Evolutionary conservation across 2,888 invertebrate genomes (phyloP), one percentile per base, ranked within the genome.

Genomic region (Caenorhabditis sp.): DNA sequence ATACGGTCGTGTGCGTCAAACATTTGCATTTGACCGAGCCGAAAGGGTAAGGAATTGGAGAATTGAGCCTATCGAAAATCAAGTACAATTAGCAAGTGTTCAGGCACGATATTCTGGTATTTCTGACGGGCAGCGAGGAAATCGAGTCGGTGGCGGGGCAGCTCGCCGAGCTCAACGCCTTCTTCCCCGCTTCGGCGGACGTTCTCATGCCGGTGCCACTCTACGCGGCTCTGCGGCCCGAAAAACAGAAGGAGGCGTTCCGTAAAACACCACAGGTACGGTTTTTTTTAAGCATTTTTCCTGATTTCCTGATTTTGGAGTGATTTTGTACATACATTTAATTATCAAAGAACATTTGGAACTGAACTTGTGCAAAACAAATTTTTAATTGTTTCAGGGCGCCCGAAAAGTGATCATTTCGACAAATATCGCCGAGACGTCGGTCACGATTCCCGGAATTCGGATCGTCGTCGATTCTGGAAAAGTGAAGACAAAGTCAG

Each of bases 391-490:
- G 2, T 24, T 53, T 24, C 39, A 68, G 66, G 82, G 79, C 9
- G 46, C 63, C 11, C 68, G 80, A 32, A 97, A 97, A 90, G 93
- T 97, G 32, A 93, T 99, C 0, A 91, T 98, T 9, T 94, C 97
- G 0, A 98, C 97, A 0, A 98, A 99, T 89, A 94, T 99, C 62
- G 97, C 98, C 0, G 98, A 99, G 90, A 95, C 98, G 0, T 96
- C 96, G 1, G 93, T 99, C n/a, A 98, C 98, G 0, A 96, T 98
- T 86, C 93, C 94, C 3, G 96, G 96, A 22, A 93, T 99, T 78
- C 93, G 93, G 26, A 95, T 95, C 90, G 94, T 89, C 9, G 81
- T 89, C 52, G 89, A 89, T 63, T 84, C 83, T 4, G 89, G 89
- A 24, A 88, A 87, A 77, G 86, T 89, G 2, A 89, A 89, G 52